A percentile compares a stretch with the other conserved stretches of the same genome.
phyloP scores from a whole-genome alignment of 1,140 invertebrate genomes.

The Trachymyrmex cornetzi region DNA sequence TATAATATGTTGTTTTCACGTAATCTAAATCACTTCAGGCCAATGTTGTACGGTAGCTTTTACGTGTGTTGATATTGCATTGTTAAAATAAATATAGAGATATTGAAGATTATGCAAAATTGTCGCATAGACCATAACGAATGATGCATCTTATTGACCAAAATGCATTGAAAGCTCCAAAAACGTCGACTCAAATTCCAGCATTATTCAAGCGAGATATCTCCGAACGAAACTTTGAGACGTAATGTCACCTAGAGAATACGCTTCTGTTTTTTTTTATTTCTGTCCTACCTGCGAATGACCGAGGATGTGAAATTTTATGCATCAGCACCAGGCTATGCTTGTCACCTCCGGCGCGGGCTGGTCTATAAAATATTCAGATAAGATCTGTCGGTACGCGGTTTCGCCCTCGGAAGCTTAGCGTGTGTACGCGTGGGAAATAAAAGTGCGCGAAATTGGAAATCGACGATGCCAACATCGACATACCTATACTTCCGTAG shows the following conservation, averaged over 20 bases:
- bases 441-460: conserved; percentile 55
- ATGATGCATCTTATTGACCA: neutral
- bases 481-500: neutral
- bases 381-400: conserved; percentile 70
- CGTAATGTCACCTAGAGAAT: conserved; percentile 45
- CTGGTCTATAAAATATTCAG: conserved; percentile 75
- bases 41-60: neutral
- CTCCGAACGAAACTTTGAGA: conserved; percentile 26
- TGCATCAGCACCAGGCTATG: conserved; percentile 68
- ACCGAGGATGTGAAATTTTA: conserved; percentile 74
- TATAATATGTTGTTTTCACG: neutral
- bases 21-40: neutral
- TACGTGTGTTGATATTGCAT: conserved; percentile 10
- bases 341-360: conserved; percentile 66
- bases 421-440: conserved; percentile 30
- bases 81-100: conserved; percentile 52
- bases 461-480: conserved; percentile 40
- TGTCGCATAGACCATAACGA: neutral
- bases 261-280: neutral
- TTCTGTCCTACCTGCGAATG: conserved; percentile 57
- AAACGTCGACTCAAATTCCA: neutral
- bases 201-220: conserved; percentile 53
- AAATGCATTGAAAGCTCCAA: neutral
- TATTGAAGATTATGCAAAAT: conserved; percentile 67
- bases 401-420: conserved; percentile 38